Conservation (phyloP, 1,140 invertebrate genomes). For the Drosophila orena region DNA sequence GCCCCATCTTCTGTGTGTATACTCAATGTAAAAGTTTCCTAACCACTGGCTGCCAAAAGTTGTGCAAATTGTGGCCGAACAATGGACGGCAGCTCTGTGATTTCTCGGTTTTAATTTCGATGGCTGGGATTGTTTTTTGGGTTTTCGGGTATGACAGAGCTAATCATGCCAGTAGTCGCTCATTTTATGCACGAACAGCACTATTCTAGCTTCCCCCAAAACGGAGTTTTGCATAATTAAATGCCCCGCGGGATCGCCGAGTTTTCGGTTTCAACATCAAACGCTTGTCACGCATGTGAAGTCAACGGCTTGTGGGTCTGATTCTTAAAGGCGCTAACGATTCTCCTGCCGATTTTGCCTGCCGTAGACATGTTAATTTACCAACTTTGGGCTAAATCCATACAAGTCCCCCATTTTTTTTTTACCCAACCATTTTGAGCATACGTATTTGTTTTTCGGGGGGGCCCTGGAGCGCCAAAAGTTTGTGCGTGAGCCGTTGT, state of each 20-base stretch:
- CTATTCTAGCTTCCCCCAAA: not conserved
- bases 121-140: constrained; percentile 50
- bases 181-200: constrained; percentile 38
- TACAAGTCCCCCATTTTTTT: not conserved
- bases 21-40: constrained; percentile 55
- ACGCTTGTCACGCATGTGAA: constrained; percentile 38
- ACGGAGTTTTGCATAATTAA: constrained; percentile 56
- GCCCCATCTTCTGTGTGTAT: constrained; percentile 1
- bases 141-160: constrained; percentile 13
- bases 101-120: constrained; percentile 76
- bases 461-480: constrained; percentile 19
- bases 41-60: constrained; percentile 75
- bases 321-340: constrained; percentile 33
- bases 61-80: constrained; percentile 76
- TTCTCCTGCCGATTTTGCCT: constrained; percentile 21
- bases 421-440: not conserved
- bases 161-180: constrained; percentile 53
- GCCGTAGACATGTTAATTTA: constrained; percentile 52
- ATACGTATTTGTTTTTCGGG: constrained; percentile 49
- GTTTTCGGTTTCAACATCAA: constrained; percentile 42
- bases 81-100: constrained; percentile 69
- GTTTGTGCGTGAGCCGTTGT: constrained; percentile 59
- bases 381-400: constrained; percentile 9
- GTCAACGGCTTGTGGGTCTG: constrained; percentile 11
- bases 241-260: constrained; percentile 8